These are phyloP conservation scores for Fopius arisanus DNA, from an alignment of 1,140 invertebrate species.

Conservation along the genomic window DNA sequence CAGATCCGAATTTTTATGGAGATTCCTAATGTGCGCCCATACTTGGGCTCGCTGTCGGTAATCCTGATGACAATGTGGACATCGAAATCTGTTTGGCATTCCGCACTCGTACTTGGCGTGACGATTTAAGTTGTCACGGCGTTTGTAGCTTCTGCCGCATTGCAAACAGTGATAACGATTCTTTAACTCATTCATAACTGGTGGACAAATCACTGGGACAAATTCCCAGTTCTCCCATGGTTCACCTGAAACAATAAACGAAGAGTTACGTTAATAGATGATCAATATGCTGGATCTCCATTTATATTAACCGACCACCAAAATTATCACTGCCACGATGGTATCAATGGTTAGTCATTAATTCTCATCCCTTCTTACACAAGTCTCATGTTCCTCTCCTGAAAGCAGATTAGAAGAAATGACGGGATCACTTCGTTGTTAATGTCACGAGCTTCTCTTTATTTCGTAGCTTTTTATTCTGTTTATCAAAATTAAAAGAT, in stretches of 20 bases:
- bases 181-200: not conserved
- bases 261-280: not conserved
- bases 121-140: conserved; percentile 64
- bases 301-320: not conserved
- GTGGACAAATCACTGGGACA: not conserved
- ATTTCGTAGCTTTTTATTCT: too few relatives aligned
- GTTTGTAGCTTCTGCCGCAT: conserved; percentile 67
- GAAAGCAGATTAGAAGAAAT: too few relatives aligned
- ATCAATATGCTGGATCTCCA: not conserved
- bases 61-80: conserved; percentile 64
- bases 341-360: too few relatives aligned
- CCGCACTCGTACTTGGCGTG: conserved; percentile 71
- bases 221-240: not conserved
- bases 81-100: conserved; percentile 65
- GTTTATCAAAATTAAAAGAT: too few relatives aligned
- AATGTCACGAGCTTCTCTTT: too few relatives aligned
- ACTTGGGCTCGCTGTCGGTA: conserved; percentile 59
- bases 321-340: too few relatives aligned
- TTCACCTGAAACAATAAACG: not conserved
- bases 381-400: too few relatives aligned
- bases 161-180: conserved; percentile 61
- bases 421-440: too few relatives aligned
- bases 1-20: conserved; percentile 52
- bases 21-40: conserved; percentile 56
- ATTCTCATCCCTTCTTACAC: too few relatives aligned